These are phyloP conservation scores for Rhadinocentrus ornatus DNA, from an alignment of 2,797 vertebrate genomes.

Conservation along the genomic window DNA sequence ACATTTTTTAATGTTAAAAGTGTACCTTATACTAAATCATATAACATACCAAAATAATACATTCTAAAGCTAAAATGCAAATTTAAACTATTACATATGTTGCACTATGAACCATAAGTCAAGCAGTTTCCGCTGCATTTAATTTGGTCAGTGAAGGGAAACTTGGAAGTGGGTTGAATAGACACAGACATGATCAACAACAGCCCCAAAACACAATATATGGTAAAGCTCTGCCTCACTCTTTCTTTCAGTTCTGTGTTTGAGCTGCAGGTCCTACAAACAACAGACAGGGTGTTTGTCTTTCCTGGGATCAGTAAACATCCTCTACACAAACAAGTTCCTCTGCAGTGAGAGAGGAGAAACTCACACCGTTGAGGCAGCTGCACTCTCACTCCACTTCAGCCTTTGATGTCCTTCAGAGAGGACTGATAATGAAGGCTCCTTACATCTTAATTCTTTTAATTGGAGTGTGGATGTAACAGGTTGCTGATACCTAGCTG, in stretches of 20 bases:
- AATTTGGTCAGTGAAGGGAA: slow-evolving; percentile 49
- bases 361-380: slow-evolving; percentile 83
- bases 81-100: slow-evolving; percentile 1
- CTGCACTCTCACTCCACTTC: slow-evolving; percentile 82
- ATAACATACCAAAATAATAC: neutral
- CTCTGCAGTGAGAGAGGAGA: slow-evolving; percentile 78
- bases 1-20: neutral
- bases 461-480: slow-evolving; percentile 72
- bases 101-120: neutral
- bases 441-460: slow-evolving; percentile 81
- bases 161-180: slow-evolving; percentile 57
- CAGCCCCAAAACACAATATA: slow-evolving; percentile 66
- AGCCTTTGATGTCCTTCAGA: slow-evolving; percentile 82
- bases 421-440: slow-evolving; percentile 79
- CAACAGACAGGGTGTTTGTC: slow-evolving; percentile 82
- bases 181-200: slow-evolving; percentile 63
- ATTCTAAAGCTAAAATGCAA: neutral
- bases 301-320: slow-evolving; percentile 86
- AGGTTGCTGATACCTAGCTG: slow-evolving; percentile 56
- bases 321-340: slow-evolving; percentile 84
- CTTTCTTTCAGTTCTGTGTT: slow-evolving; percentile 63
- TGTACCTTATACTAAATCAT: neutral
- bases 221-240: slow-evolving; percentile 51
- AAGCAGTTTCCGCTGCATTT: slow-evolving; percentile 22
- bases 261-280: slow-evolving; percentile 73